Evolutionary conservation across 2,888 invertebrate genomes (phyloP).

Genomic region (Pristionchus maxplancki): DNA sequence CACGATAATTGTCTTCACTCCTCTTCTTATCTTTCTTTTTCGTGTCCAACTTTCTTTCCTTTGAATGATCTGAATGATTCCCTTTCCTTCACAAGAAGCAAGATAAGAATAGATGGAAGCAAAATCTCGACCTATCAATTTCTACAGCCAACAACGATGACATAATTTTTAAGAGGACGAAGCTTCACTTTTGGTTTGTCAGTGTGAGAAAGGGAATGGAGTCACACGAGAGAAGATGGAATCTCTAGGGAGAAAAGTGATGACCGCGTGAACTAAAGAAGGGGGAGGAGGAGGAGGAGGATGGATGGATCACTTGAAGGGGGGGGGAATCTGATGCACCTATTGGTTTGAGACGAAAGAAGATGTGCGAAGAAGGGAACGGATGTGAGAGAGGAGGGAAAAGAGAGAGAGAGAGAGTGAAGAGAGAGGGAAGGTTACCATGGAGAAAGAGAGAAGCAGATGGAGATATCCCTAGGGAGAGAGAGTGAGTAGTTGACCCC

Average conservation of each 20-base stretch:
- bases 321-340: neutral
- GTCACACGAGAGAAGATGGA: neutral
- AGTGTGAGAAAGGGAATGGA: neutral
- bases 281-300: neutral
- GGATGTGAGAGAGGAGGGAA: neutral
- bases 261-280: neutral
- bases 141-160: too few species aligned
- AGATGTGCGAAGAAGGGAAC: neutral
- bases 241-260: neutral
- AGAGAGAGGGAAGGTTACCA: conserved; percentile 1
- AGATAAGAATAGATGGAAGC: neutral
- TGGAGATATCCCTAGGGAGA: neutral
- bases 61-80: neutral
- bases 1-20: neutral
- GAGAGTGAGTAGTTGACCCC: neutral
- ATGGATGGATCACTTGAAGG: neutral
- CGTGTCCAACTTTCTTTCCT: neutral
- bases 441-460: conserved; percentile 36
- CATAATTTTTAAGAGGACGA: too few species aligned
- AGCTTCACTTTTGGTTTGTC: neutral
- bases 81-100: neutral
- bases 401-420: neutral
- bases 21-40: neutral
- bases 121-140: neutral
- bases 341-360: neutral